Conservation (phyloP, 2,888 invertebrate species). For the Noctua fimbriata region DNA sequence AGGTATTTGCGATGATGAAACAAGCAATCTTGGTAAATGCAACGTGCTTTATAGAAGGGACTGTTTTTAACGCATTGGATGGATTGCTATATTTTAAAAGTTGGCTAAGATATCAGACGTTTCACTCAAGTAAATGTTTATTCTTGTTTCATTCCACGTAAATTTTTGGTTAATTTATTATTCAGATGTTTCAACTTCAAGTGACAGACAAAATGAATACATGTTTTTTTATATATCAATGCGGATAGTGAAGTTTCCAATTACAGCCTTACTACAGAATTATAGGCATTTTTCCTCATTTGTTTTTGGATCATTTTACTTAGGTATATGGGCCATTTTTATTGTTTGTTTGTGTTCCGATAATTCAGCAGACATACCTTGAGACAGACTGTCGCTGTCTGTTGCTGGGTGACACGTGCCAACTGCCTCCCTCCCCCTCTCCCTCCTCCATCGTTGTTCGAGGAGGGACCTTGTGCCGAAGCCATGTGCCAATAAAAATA, state of each 20-base stretch:
- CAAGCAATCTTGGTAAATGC: neutral
- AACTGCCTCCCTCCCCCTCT: slow-evolving; percentile 8
- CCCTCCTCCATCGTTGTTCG: neutral
- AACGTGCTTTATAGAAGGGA: neutral
- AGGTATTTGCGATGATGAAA: neutral
- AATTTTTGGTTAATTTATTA: too few relatives aligned
- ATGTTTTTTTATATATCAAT: too few relatives aligned
- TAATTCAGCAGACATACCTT: slow-evolving; percentile 36
- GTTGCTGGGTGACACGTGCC: slow-evolving; percentile 32
- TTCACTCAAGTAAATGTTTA: too few relatives aligned
- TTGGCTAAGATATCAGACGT: too few relatives aligned
- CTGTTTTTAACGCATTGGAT: too few relatives aligned
- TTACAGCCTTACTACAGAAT: too few relatives aligned
- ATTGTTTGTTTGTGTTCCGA: slow-evolving; percentile 25
- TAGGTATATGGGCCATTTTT: neutral
- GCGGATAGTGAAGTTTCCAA: too few relatives aligned
- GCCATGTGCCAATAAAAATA: slow-evolving; percentile 12
- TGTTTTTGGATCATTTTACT: neutral
- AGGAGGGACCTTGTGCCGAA: slow-evolving; percentile 12
- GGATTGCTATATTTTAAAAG: too few relatives aligned
- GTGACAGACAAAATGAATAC: too few relatives aligned
- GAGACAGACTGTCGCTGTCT: slow-evolving; percentile 40
- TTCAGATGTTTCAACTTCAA: too few relatives aligned
- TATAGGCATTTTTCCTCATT: neutral
- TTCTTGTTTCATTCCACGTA: too few relatives aligned